These are phyloP conservation scores for Leptinotarsa tumamoca DNA, from an alignment of 2,888 invertebrate genomes.

Conservation along the genomic window DNA sequence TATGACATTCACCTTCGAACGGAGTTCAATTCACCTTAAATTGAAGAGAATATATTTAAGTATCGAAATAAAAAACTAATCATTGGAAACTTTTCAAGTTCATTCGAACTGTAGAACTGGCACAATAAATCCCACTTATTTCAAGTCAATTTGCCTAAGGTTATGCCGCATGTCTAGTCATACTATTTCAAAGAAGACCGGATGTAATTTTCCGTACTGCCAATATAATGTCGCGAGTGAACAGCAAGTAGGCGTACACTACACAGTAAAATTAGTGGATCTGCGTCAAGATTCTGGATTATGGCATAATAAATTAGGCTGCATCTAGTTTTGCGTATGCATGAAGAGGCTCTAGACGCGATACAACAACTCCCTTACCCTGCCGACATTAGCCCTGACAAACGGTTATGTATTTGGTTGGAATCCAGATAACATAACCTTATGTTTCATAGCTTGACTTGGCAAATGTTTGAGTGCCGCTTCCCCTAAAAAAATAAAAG, in stretches of 20 bases:
- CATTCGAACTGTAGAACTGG: background rate
- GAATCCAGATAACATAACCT: constrained; percentile 65
- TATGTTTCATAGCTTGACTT: constrained; percentile 63
- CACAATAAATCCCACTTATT: constrained; percentile 53
- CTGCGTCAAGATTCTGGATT: constrained; percentile 49
- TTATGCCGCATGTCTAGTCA: constrained; percentile 55
- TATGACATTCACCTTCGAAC: too few relatives aligned
- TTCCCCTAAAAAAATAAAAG: constrained; percentile 24
- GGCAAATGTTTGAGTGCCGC: constrained; percentile 51
- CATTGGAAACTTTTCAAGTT: constrained; percentile 3
- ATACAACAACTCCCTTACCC: constrained; percentile 40
- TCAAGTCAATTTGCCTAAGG: constrained; percentile 56
- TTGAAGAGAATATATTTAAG: background rate
- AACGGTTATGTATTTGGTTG: constrained; percentile 68
- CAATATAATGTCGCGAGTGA: constrained; percentile 60
- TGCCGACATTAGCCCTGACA: constrained; percentile 65
- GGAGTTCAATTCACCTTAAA: too few relatives aligned
- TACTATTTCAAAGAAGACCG: constrained; percentile 56
- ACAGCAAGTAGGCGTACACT: constrained; percentile 56
- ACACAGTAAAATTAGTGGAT: constrained; percentile 56
- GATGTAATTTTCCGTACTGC: constrained; percentile 58
- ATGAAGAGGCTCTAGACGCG: constrained; percentile 48
- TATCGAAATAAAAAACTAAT: constrained; percentile 9
- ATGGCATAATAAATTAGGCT: constrained; percentile 58
- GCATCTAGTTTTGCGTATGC: constrained; percentile 47